These are phyloP conservation scores for Ceramica pisi DNA, from an alignment of 2,888 invertebrate species.

Conservation along the genomic window DNA sequence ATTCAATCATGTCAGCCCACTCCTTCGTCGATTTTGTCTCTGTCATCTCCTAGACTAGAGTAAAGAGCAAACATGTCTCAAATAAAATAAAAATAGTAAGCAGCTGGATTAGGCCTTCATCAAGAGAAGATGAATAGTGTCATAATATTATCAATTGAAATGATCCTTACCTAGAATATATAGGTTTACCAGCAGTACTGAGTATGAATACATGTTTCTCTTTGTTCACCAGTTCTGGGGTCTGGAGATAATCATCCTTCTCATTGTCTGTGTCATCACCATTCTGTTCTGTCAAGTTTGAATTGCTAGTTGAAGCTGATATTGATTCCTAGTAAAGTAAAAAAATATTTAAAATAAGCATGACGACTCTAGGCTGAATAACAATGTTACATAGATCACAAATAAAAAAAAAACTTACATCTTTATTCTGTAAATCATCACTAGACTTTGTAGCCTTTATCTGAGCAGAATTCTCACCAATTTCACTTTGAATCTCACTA, in stretches of 20 bases:
- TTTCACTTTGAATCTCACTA: slow-evolving; percentile 91
- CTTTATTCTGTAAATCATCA: slow-evolving; percentile 84
- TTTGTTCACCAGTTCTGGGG: slow-evolving; percentile 94
- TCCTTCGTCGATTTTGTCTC: too few species aligned
- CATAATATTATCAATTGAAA: background rate
- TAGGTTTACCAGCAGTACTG: slow-evolving; percentile 99
- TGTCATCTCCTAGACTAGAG: too few species aligned
- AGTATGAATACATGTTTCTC: slow-evolving; percentile 98
- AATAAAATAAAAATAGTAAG: too few species aligned
- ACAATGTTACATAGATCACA: background rate
- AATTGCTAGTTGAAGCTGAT: slow-evolving; percentile 81
- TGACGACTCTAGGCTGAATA: background rate
- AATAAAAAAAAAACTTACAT: slow-evolving; percentile 74
- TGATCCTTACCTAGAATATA: slow-evolving; percentile 94
- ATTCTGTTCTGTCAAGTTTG: slow-evolving; percentile 82
- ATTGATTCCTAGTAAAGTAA: slow-evolving; percentile 78
- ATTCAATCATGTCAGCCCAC: too few species aligned
- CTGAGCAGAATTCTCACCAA: slow-evolving; percentile 77
- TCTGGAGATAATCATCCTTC: slow-evolving; percentile 92
- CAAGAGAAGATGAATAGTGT: too few species aligned
- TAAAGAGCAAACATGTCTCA: too few species aligned
- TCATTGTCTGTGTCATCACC: slow-evolving; percentile 78
- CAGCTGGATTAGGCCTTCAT: too few species aligned
- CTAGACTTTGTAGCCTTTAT: slow-evolving; percentile 81
- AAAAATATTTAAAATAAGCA: background rate